Evolutionary conservation across 2,113 vertebrate species (phyloP), one percentile per base, ranked within the genome.

Genomic region (Podiceps cristatus): DNA sequence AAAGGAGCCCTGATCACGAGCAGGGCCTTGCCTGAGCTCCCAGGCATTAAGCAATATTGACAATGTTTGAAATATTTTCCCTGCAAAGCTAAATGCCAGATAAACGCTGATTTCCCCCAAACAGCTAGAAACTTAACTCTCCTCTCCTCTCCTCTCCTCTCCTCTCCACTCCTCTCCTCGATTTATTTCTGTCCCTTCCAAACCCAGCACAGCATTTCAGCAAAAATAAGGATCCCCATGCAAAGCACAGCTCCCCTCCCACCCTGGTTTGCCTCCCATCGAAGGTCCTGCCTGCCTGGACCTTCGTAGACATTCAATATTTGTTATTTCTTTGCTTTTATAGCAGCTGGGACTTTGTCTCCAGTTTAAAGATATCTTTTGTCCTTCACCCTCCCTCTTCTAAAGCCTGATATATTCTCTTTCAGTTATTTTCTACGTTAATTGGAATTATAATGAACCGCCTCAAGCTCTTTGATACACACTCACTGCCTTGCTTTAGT

Each of bases 371-470:
- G 52, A 40, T 2, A 33, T n/a, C n/a, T 94, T 62, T 62, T 58
- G 40, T 44, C 20, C 37, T 27, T 31, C 33, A 6, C 7, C 12
- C 3, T 47, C 44, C 56, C 27, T 1, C 15, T 86, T 44, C 40
- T 66, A 28, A 93, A 76, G 22, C 13, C 86, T 59, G 60, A 44
- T 37, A 42, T n/a, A 10, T 94, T 88, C 72, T 86, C 33, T 66
- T 58, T 72, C 3, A 1, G 55, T 80, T 94, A 77, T 95, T 88
- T 45, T 40, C 73, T 58, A 7, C 7, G 0, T 73, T 96, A 95
- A 95, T 93, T 90, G 79, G 88, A 75, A 96, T 88, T 37, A 17
- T 45, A 88, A 83, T 24, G 63, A 94, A 45, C 42, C 0, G 33
- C 88, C 88, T 59, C 35, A 7, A 71, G 88, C 90, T 56, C 83